These are phyloP conservation scores for Cerceris ruficornis DNA, from an alignment of 2,888 invertebrate genomes.

Conservation along the genomic window DNA sequence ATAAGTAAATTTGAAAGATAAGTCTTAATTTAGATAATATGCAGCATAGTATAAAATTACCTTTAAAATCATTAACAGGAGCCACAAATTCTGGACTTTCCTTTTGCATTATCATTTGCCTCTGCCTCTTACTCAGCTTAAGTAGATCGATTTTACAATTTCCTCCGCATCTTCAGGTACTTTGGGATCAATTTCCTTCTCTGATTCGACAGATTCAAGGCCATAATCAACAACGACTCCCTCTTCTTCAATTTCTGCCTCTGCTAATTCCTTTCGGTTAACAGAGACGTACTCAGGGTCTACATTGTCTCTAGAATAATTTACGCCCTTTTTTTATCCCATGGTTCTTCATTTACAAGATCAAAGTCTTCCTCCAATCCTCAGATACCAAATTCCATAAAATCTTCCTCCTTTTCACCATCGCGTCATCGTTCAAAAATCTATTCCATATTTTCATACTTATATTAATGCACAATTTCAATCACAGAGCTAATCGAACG, in stretches of 20 bases:
- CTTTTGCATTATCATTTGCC: constrained; percentile 89
- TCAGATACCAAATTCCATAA: constrained; percentile 87
- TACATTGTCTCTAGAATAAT: constrained; percentile 94
- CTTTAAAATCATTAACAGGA: constrained; percentile 90
- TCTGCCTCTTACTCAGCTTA: constrained; percentile 89
- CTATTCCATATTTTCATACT: too few relatives aligned
- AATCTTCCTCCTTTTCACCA: constrained; percentile 78
- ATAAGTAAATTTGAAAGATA: too few relatives aligned
- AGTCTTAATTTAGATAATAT: too few relatives aligned
- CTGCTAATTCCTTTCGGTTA: constrained; percentile 86
- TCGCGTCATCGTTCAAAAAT: constrained; percentile 49
- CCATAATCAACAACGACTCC: constrained; percentile 93
- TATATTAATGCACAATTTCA: too few relatives aligned
- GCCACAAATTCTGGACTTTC: constrained; percentile 94
- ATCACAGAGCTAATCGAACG: too few relatives aligned
- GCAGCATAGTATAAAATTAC: too few relatives aligned
- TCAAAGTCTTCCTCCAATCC: constrained; percentile 86
- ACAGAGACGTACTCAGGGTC: constrained; percentile 90
- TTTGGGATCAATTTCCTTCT: constrained; percentile 74
- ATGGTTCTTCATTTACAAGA: constrained; percentile 91
- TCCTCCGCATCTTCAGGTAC: constrained; percentile 81
- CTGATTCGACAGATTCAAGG: constrained; percentile 82
- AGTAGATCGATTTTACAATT: constrained; percentile 90
- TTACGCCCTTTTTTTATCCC: constrained; percentile 93
- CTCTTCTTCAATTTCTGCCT: constrained; percentile 91